Evolutionary conservation across 2,888 invertebrate species (phyloP).

Genomic region (Teleiodes luculella): DNA sequence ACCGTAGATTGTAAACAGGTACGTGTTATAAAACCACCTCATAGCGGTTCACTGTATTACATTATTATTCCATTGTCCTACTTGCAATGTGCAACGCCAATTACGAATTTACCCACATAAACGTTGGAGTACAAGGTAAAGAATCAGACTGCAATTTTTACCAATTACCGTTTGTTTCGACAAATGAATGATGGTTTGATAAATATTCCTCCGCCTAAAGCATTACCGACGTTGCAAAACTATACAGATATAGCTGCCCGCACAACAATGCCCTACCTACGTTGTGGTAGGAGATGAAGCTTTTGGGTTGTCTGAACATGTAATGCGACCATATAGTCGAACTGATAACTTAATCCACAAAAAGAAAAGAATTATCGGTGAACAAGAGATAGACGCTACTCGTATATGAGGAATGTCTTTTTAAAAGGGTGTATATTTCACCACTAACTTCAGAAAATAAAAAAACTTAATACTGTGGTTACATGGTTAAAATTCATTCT

Average conservation of each 20-base stretch:
- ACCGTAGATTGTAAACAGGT: slow-evolving; percentile 3
- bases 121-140: slow-evolving; percentile 2
- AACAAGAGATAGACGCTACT: neutral
- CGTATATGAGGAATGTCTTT: too few relatives aligned
- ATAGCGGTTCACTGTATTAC: neutral
- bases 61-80: slow-evolving; percentile 4
- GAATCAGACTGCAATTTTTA: neutral
- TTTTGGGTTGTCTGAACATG: neutral
- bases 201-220: neutral
- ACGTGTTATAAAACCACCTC: neutral
- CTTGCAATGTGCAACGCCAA: neutral
- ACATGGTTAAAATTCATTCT: too few relatives aligned
- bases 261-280: neutral
- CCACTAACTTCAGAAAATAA: too few relatives aligned
- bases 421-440: too few relatives aligned
- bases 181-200: neutral
- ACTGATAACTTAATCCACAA: neutral
- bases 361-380: neutral
- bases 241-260: neutral
- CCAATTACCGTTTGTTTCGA: neutral
- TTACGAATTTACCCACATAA: neutral
- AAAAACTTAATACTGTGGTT: too few relatives aligned
- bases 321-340: neutral
- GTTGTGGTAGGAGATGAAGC: neutral
- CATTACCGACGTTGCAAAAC: neutral